These are phyloP conservation scores for Parus major DNA, from an alignment of 2,113 vertebrate genomes.

Conservation along the genomic window DNA sequence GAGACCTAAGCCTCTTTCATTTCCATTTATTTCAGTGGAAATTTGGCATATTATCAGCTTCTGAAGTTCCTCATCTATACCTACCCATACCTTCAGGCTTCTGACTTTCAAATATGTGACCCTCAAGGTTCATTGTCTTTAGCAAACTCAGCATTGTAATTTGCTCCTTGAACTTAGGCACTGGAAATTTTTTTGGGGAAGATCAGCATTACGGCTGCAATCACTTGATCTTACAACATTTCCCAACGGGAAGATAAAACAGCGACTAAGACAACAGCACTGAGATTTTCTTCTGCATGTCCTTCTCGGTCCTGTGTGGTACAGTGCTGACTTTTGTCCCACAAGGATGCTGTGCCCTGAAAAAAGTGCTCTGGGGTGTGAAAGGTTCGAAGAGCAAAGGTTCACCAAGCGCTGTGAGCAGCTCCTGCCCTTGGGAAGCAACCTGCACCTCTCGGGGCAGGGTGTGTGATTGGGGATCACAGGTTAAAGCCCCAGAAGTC, in stretches of 20 bases:
- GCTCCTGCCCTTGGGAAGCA: neutral
- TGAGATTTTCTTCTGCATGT: neutral
- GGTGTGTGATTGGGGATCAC: rapidly evolving
- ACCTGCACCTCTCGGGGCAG: rapidly evolving
- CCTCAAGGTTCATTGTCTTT: neutral
- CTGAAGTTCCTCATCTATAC: neutral
- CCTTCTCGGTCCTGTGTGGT: rapidly evolving
- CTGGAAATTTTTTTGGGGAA: neutral
- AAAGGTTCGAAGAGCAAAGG: neutral
- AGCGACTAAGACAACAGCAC: neutral
- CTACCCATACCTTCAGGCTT: neutral
- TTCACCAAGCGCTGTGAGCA: neutral
- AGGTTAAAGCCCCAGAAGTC: neutral
- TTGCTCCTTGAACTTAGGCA: neutral
- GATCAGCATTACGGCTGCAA: neutral
- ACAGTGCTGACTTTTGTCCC: neutral
- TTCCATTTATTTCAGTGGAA: neutral
- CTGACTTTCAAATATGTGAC: neutral
- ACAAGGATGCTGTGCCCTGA: neutral
- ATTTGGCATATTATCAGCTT: neutral
- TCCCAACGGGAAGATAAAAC: neutral
- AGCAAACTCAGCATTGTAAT: neutral
- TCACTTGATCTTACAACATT: neutral
- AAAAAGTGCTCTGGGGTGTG: rapidly evolving
- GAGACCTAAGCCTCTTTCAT: rapidly evolving